Percentiles rank a stretch among this genome's conserved stretches.
These are phyloP conservation scores for Bombus waltoni DNA, from an alignment of 1,140 invertebrate genomes.

Conservation along the genomic window DNA sequence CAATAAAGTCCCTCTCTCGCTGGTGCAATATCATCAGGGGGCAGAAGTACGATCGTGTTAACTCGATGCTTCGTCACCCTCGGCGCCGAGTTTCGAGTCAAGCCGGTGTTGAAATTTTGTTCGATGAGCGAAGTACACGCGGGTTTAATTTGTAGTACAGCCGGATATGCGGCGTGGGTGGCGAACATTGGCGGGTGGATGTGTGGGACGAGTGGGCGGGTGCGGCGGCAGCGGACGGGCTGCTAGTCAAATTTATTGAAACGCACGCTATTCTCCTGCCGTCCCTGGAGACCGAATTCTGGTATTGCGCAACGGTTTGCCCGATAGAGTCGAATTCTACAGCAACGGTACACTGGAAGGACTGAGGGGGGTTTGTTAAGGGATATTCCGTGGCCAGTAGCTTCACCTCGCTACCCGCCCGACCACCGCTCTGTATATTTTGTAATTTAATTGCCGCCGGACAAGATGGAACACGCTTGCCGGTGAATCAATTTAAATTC, in stretches of 20 bases:
- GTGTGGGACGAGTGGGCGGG: constrained; percentile 40
- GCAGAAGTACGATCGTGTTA: constrained; percentile 64
- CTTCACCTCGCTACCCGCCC: not conserved
- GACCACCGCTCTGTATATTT: constrained; percentile 33
- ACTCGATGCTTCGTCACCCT: constrained; percentile 69
- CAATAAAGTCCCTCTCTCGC: not conserved
- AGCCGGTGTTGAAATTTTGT: constrained; percentile 70
- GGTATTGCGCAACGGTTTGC: constrained; percentile 59
- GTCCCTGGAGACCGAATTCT: constrained; percentile 67
- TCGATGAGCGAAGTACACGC: constrained; percentile 69
- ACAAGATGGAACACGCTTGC: constrained; percentile 31
- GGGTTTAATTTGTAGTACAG: constrained; percentile 74
- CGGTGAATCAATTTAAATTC: constrained; percentile 40
- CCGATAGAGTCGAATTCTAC: constrained; percentile 60
- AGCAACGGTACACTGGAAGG: constrained; percentile 47
- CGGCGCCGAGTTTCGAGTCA: constrained; percentile 62
- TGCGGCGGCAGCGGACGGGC: constrained; percentile 56
- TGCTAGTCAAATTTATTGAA: constrained; percentile 78
- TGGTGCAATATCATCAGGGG: constrained; percentile 19
- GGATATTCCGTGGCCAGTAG: constrained; percentile 33
- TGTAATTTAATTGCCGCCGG: constrained; percentile 42
- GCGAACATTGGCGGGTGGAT: constrained; percentile 10
- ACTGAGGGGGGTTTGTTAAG: constrained; percentile 47
- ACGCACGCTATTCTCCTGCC: constrained; percentile 66
- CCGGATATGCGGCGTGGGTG: constrained; percentile 48